A percentile compares a stretch with the other conserved stretches of the same genome.
phyloP scores from a whole-genome alignment of 2,888 invertebrate species.

The Drosophila monieri region DNA sequence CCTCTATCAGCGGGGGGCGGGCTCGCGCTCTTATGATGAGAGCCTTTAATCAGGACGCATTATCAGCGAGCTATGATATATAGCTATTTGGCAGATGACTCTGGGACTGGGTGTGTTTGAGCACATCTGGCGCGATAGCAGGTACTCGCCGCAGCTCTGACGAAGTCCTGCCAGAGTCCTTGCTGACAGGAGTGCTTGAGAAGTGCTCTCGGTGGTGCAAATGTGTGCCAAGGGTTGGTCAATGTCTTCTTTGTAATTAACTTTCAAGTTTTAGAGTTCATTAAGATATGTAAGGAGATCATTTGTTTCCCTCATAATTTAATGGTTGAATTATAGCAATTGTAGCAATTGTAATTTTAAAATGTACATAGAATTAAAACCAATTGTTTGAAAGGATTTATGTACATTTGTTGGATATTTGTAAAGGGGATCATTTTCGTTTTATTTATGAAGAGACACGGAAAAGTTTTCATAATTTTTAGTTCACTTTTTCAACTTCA shows the following conservation, averaged over 20 bases:
- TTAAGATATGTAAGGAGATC: conserved; percentile 1
- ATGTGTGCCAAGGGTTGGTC: conserved; percentile 24
- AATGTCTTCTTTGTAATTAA: conserved; percentile 12
- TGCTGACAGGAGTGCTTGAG: conserved; percentile 25
- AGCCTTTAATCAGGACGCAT: conserved; percentile 65
- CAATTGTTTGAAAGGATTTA: background rate
- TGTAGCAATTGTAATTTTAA: background rate
- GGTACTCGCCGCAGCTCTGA: conserved; percentile 12
- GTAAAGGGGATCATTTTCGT: background rate
- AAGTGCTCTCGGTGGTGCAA: conserved; percentile 25
- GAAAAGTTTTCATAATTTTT: background rate
- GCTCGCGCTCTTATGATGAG: conserved; percentile 5
- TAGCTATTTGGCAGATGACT: conserved; percentile 54
- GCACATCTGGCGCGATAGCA: conserved; percentile 35
- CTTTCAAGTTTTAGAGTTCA: conserved; percentile 10
- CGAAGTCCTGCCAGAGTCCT: conserved; percentile 13
- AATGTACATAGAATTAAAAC: background rate
- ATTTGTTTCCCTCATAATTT: conserved; percentile 5
- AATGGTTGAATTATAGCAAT: background rate
- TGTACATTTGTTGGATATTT: background rate
- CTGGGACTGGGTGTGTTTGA: conserved; percentile 11
- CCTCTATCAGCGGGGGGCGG: conserved; percentile 36
- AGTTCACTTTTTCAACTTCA: no score
- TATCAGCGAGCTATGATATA: conserved; percentile 67
- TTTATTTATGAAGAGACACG: background rate